Base-by-base conservation (phyloP, 2,888 invertebrate species). In the Pomacea canaliculata region DNA sequence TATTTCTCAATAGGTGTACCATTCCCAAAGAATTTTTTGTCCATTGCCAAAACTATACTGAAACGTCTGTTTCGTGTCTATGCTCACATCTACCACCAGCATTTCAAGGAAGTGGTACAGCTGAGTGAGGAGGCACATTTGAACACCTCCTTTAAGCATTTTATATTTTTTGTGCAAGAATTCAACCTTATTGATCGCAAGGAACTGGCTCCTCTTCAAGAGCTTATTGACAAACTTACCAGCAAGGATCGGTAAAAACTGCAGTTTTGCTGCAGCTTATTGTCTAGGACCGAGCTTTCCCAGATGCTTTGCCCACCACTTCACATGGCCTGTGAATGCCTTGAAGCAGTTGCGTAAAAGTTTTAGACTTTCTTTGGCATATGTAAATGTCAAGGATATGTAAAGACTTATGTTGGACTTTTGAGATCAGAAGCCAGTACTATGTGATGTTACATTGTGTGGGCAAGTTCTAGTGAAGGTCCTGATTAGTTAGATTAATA, bases 131-230 rank as follows among this genome's bases (percentile, higher is more conserved):
- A 99, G 92, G 98, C 99, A 75, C 99, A 99, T 92, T 94, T 99
- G 86, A 99, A 99, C 92, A 99, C 99, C 79, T 98, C 98, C 85
- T 99, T 99, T 93, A 99, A 99, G 91, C 99, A 99, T 93, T 99
- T 99, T 92, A 98, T 99, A 90, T 98, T 97, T 92, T 97, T 97
- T 90, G 97, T 94, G 73, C 94, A 98, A 94, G 99, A 99, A 92
- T 99, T 99, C 92, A 95, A 95, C 92, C 93, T 99, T 89, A 98
- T 99, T 90, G 98, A 99, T 91, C 94, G 97, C 87, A 94, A 97
- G 89, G 99, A 99, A 92, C 92, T 99, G 92, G 98, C 97, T 82
- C 99, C 99, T 74, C 93, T 99, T 83, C 97, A 98, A 92, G 98
- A 99, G 92, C 94, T 99, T 85, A 99, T 99, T 92, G 98, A 99